These are phyloP conservation scores for Luperina nickerlii DNA, from an alignment of 2,888 invertebrate genomes.

Conservation along the genomic window DNA sequence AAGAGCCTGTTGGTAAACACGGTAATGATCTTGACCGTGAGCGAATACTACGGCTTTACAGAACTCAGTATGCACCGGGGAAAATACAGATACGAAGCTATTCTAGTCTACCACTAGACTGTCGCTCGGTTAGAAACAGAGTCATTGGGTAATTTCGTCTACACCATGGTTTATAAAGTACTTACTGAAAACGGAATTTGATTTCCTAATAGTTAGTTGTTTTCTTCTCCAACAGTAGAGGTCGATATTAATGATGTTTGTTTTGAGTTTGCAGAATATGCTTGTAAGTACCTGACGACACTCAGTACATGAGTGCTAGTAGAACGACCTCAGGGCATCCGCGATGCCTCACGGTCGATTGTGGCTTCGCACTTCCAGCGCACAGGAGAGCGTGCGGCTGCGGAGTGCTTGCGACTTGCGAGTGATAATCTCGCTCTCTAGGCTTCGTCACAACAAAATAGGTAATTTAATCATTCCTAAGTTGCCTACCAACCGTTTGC, in stretches of 20 bases:
- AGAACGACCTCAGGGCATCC: not conserved
- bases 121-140: not conserved
- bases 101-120: not conserved
- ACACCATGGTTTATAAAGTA: not conserved
- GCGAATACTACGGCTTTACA: not conserved
- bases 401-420: too few species aligned
- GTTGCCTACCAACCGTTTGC: not conserved
- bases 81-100: not conserved
- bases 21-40: not conserved
- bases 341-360: not conserved
- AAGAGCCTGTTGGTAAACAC: conserved; percentile 4
- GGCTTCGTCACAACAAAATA: not conserved
- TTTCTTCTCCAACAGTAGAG: not conserved
- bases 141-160: not conserved
- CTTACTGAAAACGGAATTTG: not conserved
- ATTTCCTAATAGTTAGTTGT: not conserved
- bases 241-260: not conserved
- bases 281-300: not conserved
- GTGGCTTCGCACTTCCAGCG: not conserved
- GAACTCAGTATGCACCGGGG: not conserved
- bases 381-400: not conserved
- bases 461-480: not conserved
- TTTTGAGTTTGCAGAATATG: not conserved
- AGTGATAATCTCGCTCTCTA: too few species aligned
- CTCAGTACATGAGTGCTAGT: not conserved